A percentile compares a stretch with the other conserved stretches of the same genome.
Conservation (phyloP, 2,888 invertebrate species). For the Hemicrepidius hirtus region DNA sequence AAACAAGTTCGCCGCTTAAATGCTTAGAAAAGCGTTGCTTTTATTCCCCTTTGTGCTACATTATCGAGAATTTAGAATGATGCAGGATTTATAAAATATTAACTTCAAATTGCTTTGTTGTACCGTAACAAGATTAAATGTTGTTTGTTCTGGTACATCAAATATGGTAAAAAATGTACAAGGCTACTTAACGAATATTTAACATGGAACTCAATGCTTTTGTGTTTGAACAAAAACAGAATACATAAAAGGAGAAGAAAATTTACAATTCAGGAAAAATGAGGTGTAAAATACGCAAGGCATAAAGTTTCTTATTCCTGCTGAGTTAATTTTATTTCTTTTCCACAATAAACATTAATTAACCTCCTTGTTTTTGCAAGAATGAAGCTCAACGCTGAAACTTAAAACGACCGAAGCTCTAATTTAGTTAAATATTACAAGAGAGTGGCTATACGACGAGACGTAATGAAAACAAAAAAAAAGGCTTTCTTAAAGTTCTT, state of each 20-base stretch:
- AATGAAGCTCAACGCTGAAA: not conserved
- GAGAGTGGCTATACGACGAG: not conserved
- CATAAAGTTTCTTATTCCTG: not conserved
- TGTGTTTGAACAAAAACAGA: too few species aligned
- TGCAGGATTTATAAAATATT: too few species aligned
- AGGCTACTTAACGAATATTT: conserved; percentile 1
- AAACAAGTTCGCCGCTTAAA: too few species aligned
- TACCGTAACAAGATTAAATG: not conserved
- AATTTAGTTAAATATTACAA: not conserved
- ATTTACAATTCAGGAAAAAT: not conserved
- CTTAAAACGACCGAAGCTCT: not conserved
- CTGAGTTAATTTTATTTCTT: conserved; percentile 18
- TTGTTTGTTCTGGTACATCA: not conserved
- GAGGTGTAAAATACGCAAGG: not conserved
- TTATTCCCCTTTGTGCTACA: too few species aligned
- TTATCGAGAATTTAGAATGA: too few species aligned
- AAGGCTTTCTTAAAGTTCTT: conserved; percentile 5
- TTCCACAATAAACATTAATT: conserved; percentile 13
- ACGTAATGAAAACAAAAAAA: not conserved
- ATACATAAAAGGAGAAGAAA: not conserved
- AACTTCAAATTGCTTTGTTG: not conserved
- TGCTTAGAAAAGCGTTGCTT: too few species aligned
- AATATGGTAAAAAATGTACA: not conserved
- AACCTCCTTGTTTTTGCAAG: not conserved
- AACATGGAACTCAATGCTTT: not conserved